phyloP scores from a whole-genome alignment of 2,888 invertebrate genomes.

The Dimorphilus gyrociliatus region DNA sequence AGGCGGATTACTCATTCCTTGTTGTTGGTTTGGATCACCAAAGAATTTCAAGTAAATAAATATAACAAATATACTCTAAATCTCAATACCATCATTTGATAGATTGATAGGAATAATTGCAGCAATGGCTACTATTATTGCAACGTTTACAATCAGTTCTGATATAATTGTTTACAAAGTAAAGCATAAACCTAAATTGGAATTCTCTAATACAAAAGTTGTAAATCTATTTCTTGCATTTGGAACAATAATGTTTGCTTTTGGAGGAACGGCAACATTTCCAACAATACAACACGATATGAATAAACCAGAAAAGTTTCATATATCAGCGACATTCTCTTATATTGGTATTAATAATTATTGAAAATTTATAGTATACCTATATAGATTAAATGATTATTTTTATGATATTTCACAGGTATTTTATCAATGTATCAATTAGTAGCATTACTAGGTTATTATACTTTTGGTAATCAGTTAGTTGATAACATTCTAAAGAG shows the following conservation, averaged over 20 bases:
- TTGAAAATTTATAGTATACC: neutral
- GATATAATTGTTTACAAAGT: too few species aligned
- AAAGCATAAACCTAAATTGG: too few species aligned
- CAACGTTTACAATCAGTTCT: too few species aligned
- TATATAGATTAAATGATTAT: neutral
- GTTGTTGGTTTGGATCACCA: slow-evolving; percentile 75
- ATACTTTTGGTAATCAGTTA: slow-evolving; percentile 49
- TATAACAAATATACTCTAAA: too few species aligned
- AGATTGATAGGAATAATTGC: too few species aligned
- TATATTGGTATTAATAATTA: slow-evolving; percentile 45
- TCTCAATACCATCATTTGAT: too few species aligned
- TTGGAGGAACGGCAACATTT: slow-evolving; percentile 56
- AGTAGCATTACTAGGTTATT: slow-evolving; percentile 50
- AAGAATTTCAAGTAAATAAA: slow-evolving; percentile 87
- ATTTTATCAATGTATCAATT: slow-evolving; percentile 51
- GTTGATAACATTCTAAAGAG: slow-evolving; percentile 52
- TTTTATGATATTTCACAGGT: slow-evolving; percentile 17
- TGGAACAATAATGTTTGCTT: slow-evolving; percentile 54
- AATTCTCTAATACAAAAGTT: too few species aligned
- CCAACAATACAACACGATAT: slow-evolving; percentile 82
- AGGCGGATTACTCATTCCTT: slow-evolving; percentile 55
- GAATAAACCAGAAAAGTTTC: slow-evolving; percentile 56
- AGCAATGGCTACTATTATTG: too few species aligned
- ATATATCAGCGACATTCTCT: slow-evolving; percentile 52
- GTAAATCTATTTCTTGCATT: slow-evolving; percentile 43